phyloP scores from a whole-genome alignment of 2,113 vertebrate species.

The Tragelaphus buxtoni region DNA sequence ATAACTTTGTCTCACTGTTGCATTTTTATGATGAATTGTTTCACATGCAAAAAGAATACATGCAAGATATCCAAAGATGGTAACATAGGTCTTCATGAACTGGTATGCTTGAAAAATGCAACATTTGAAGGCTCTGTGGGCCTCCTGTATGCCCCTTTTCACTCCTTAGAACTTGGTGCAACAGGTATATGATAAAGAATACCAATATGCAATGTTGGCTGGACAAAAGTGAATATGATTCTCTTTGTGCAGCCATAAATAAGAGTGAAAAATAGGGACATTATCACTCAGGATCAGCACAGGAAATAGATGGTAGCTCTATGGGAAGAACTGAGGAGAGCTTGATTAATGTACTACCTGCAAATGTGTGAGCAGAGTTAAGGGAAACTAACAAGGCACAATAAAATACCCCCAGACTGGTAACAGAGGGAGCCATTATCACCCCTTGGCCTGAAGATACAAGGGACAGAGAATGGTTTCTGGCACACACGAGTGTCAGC shows the following conservation, averaged over 20 bases:
- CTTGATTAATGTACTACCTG: neutral
- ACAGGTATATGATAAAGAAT: neutral
- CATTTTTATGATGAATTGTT: neutral
- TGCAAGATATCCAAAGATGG: neutral
- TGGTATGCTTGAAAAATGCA: neutral
- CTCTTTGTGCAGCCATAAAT: neutral
- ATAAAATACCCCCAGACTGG: neutral
- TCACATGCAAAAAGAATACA: neutral
- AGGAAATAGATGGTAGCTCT: neutral
- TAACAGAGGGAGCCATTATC: neutral
- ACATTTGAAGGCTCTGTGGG: neutral
- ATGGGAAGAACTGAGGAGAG: neutral
- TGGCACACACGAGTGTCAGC: neutral
- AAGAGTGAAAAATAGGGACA: neutral
- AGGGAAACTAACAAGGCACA: neutral
- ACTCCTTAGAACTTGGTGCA: neutral
- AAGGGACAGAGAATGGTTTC: neutral
- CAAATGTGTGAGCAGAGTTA: neutral
- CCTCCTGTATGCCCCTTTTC: neutral
- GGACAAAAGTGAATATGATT: neutral
- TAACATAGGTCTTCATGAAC: neutral
- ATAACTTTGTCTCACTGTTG: constrained; percentile 11
- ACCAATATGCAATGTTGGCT: neutral
- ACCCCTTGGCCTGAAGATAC: neutral
- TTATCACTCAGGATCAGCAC: neutral